phyloP scores from a whole-genome alignment of 2,888 invertebrate genomes.

The Drosophila dives region DNA sequence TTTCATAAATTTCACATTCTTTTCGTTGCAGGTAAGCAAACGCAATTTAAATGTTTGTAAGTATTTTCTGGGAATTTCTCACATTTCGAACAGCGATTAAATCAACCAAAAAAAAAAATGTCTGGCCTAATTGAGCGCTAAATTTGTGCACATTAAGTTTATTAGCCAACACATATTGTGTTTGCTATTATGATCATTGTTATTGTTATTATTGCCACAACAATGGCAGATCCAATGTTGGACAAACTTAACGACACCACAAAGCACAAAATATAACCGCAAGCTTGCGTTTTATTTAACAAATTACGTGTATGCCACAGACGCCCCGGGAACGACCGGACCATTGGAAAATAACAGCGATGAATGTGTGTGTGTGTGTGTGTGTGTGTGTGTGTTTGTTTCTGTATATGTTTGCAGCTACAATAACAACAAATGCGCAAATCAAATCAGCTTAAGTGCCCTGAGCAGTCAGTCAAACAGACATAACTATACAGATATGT shows the following conservation, averaged over 20 bases:
- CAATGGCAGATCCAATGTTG: constrained; percentile 38
- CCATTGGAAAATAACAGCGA: constrained; percentile 28
- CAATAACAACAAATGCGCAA: constrained; percentile 45
- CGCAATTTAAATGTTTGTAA: constrained; percentile 9
- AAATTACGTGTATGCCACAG: constrained; percentile 66
- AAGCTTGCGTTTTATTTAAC: constrained; percentile 76
- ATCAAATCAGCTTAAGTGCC: constrained; percentile 68
- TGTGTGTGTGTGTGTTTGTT: constrained; percentile 5
- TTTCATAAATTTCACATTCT: constrained; percentile 2
- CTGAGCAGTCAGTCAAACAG: constrained; percentile 59
- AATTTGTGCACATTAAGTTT: constrained; percentile 69
- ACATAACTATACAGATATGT: constrained; percentile 44
- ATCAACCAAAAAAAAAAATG: constrained; percentile 42
- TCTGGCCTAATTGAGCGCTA: constrained; percentile 64
- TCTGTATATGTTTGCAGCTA: constrained; percentile 17
- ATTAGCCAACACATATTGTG: constrained; percentile 64
- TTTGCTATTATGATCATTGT: constrained; percentile 52
- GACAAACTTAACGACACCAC: constrained; percentile 64
- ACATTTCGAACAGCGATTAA: constrained; percentile 33
- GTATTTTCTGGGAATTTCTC: constrained; percentile 30
- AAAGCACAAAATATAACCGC: constrained; percentile 66
- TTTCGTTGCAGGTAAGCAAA: constrained; percentile 48
- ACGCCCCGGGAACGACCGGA: constrained; percentile 48
- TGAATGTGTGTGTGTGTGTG: constrained; percentile 7
- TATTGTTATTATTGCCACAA: constrained; percentile 48